These are phyloP conservation scores for Microtus montanus DNA, from an alignment of 2,113 vertebrate species.

Conservation along the genomic window DNA sequence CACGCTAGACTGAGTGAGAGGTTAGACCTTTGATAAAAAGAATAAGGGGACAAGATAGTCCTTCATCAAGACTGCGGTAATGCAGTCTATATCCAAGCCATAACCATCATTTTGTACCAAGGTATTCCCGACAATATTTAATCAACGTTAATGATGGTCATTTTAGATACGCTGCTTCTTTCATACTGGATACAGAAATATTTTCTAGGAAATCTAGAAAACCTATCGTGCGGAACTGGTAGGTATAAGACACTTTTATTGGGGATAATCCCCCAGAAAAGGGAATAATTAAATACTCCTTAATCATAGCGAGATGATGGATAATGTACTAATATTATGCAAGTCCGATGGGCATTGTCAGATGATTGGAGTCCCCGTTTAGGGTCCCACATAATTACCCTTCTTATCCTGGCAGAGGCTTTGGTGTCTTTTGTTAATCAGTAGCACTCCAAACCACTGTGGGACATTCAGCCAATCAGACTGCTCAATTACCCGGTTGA, in stretches of 20 bases:
- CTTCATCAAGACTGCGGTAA: neutral
- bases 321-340: slow-evolving; percentile 66
- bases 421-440: slow-evolving; percentile 81
- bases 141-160: neutral
- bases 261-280: slow-evolving; percentile 66
- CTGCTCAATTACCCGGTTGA: slow-evolving; percentile 78
- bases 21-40: neutral
- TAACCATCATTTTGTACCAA: neutral
- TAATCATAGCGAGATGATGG: slow-evolving; percentile 72
- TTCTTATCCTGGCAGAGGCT: slow-evolving; percentile 72
- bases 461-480: slow-evolving; percentile 75
- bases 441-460: slow-evolving; percentile 73
- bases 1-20: neutral
- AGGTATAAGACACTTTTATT: slow-evolving; percentile 56
- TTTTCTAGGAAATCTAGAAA: neutral
- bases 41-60: neutral
- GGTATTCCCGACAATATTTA: neutral
- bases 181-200: neutral
- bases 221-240: slow-evolving; percentile 6
- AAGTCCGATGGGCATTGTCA: slow-evolving; percentile 77
- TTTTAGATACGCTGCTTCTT: slow-evolving; percentile 15
- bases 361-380: slow-evolving; percentile 74
- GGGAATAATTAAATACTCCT: slow-evolving; percentile 58
- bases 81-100: neutral
- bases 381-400: slow-evolving; percentile 76